Base-by-base conservation (phyloP, 2,113 vertebrate genomes). In the Alexandromys fortis region DNA sequence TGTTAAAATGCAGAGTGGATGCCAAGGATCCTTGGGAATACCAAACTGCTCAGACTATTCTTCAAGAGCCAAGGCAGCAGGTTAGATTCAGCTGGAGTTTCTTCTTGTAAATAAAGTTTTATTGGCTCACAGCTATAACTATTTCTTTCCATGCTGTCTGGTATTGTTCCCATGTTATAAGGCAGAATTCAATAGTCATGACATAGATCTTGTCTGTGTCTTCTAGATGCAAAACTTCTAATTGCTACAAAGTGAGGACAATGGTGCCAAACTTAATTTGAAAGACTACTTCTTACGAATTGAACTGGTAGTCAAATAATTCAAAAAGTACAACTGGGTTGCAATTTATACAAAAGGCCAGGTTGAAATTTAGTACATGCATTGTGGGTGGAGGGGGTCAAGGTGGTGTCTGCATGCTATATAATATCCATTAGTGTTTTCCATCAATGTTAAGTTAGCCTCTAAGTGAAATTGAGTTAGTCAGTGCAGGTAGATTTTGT, bases 71-170 rank as follows among this genome's bases (percentile, higher is more conserved):
- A 55, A 91, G 58, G 95, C 38, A 33, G 4, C 58, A 58, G 35
- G 30, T 45, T n/a, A 73, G 52, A 94, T 65, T 12, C 8, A 82
- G 38, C 42, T 87, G 12, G 19, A 92, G 30, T 45, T 63, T 85
- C 14, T 70, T 88, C 85, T 55, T 70, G 47, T 33, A 89, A 93
- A 86, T n/a, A 86, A 78, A 96, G 24, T 89, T 94, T 76, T 94
- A 65, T 42, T 82, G 63, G 28, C 33, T 90, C 63, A 77, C 1
- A 81, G 42, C 7, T 42, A 87, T 13, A 49, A 16, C 30, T 6
- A 17, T n/a, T 58, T 67, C 26, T 63, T 81, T 75, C 13, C 73
- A 28, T 73, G 52, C 5, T 86, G 30, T 45, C 67, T 90, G 21
- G 10, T 12, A 2, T 26, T 89, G 47, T 42, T 86, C 58, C 52